phyloP scores from a whole-genome alignment of 2,797 vertebrate genomes.

The Falco rusticolus region DNA sequence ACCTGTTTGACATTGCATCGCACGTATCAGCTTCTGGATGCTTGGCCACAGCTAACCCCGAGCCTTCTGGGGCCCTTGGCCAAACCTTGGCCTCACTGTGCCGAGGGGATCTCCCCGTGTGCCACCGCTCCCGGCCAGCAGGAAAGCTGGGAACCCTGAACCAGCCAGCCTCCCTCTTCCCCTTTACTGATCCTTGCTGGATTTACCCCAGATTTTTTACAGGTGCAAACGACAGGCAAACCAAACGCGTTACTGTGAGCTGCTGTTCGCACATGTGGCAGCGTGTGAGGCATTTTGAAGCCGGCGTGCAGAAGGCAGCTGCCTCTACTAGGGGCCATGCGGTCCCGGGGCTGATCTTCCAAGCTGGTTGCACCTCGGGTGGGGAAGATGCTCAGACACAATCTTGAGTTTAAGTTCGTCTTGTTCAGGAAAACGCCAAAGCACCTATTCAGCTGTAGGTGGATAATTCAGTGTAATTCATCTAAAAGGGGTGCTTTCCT shows the following conservation, averaged over 20 bases:
- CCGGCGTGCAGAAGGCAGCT: background rate
- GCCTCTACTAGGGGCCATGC: background rate
- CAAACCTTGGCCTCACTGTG: background rate
- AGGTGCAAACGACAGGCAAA: background rate
- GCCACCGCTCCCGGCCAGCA: background rate
- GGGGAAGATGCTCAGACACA: background rate
- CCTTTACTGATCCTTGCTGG: background rate
- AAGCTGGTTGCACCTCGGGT: background rate
- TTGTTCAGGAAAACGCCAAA: constrained; percentile 5
- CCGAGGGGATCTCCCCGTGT: background rate
- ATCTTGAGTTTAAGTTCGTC: background rate
- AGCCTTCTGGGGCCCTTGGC: background rate
- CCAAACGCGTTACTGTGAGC: background rate
- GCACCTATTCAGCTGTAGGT: background rate
- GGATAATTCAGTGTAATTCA: background rate
- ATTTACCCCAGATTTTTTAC: background rate
- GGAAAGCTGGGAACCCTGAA: background rate
- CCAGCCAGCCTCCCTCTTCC: background rate
- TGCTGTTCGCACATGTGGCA: background rate
- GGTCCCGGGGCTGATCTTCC: background rate
- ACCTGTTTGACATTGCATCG: background rate
- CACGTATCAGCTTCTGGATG: background rate
- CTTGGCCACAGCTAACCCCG: background rate
- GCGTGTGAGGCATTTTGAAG: background rate
- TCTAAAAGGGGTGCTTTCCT: background rate